Base-by-base conservation (phyloP, 2,888 invertebrate genomes). In the Emmelina monodactyla region DNA sequence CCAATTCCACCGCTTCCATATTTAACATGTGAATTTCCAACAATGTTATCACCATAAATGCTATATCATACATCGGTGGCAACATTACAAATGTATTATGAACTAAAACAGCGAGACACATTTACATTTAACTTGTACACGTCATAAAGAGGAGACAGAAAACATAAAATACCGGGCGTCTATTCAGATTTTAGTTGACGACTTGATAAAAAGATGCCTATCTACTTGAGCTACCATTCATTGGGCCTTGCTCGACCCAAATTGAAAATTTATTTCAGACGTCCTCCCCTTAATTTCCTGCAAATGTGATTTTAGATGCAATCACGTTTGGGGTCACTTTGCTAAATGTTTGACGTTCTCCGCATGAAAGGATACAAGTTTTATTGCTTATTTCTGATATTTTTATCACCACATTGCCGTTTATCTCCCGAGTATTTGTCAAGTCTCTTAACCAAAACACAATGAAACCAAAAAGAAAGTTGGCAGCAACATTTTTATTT, bases 201-300 rank as follows among this genome's bases (percentile, higher is more conserved):
- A 11, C n/a, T n/a, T 25, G 25, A 25, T 25, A 25, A 25, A 42
- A 36, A 45, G 49, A 55, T 46, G 47, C 49, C 52, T 55, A 54
- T 52, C 40, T 50, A 22, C 25, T 48, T 53, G 50, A 53, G 51
- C 48, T 50, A 45, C 51, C 53, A 57, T 57, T 58, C 54, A 62
- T 50, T 49, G 58, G 53, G 54, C 54, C 61, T 58, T 62, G 54
- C 62, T 55, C 58, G 59, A 58, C 62, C 60, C 57, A 66, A 72
- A 72, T 69, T 67, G 64, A 66, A 73, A n/a, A 70, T 70, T 68
- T 65, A 70, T 71, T 68, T 69, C 58, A 60, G 56, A 60, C 63
- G 60, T 57, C 62, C 63, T 54, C 61, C 63, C 62, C 63, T 70
- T 73, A 70, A 73, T 71, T 73, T 73, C 66, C 71, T 65, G 62